Conservation (phyloP, 2,888 invertebrate genomes). For the Leptinotarsa tumamoca region DNA sequence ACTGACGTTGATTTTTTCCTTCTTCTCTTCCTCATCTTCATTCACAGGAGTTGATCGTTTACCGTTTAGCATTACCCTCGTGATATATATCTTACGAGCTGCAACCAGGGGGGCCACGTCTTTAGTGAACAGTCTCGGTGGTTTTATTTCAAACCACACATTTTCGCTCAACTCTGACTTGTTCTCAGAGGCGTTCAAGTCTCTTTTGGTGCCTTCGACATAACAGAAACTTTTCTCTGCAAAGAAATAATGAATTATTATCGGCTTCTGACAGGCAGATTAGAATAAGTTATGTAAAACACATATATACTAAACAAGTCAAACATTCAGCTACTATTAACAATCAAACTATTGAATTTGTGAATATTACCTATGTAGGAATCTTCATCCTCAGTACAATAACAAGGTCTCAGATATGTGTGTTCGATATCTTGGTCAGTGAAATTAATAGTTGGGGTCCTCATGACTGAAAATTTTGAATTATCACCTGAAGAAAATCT, state of each 20-base stretch:
- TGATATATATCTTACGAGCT: constrained; percentile 56
- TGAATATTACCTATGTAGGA: neutral
- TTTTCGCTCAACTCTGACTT: constrained; percentile 50
- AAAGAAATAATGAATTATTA: neutral
- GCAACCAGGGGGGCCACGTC: constrained; percentile 51
- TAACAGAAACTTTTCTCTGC: constrained; percentile 52
- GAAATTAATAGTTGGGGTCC: neutral
- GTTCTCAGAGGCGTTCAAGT: constrained; percentile 47
- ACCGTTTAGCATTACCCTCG: constrained; percentile 53
- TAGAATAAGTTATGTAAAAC: too few relatives aligned
- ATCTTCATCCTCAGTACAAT: constrained; percentile 7
- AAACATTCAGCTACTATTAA: too few relatives aligned
- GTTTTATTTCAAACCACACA: constrained; percentile 55
- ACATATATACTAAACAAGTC: too few relatives aligned
- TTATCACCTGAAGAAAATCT: neutral
- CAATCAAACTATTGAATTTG: neutral
- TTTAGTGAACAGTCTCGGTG: constrained; percentile 50
- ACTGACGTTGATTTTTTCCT: constrained; percentile 31
- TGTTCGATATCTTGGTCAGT: constrained; percentile 2
- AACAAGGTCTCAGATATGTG: constrained; percentile 23
- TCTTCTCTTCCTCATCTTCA: constrained; percentile 29
- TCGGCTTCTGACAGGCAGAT: neutral
- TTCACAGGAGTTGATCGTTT: constrained; percentile 41
- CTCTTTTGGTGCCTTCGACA: constrained; percentile 53
- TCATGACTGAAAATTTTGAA: constrained; percentile 10